These are phyloP conservation scores for Ryuthela nishihirai DNA, from an alignment of 2,888 invertebrate genomes.

Conservation along the genomic window DNA sequence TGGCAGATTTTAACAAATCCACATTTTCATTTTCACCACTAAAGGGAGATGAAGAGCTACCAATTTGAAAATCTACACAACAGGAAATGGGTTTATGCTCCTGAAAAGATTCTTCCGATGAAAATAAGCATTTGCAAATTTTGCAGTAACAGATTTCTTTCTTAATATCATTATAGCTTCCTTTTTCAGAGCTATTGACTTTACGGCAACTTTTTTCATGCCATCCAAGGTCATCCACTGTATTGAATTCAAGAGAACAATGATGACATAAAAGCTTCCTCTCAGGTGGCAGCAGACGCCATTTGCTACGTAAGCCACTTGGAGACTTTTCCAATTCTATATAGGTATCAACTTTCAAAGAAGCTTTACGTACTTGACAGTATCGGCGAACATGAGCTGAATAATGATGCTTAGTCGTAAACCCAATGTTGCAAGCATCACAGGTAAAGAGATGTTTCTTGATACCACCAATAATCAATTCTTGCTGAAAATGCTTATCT, in stretches of 20 bases:
- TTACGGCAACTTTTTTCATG: neutral
- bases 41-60: neutral
- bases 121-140: constrained; percentile 18
- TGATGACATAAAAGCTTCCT: neutral
- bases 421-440: constrained; percentile 21
- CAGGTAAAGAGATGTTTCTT: constrained; percentile 28
- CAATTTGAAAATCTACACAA: neutral
- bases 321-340: too few relatives aligned
- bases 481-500: constrained; percentile 8
- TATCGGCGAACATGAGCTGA: constrained; percentile 28
- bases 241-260: neutral
- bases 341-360: too few relatives aligned
- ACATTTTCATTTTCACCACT: constrained; percentile 1
- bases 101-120: constrained; percentile 2
- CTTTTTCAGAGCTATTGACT: neutral
- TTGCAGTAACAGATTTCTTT: neutral
- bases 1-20: constrained; percentile 11
- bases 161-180: neutral
- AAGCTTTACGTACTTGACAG: constrained; percentile 11
- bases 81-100: constrained; percentile 10
- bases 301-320: too few relatives aligned
- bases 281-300: neutral
- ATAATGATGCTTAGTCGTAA: constrained; percentile 25
- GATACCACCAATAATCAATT: constrained; percentile 24
- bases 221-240: neutral